Conservation (phyloP, 2,797 vertebrate genomes). For the Buphagus erythrorhynchus region DNA sequence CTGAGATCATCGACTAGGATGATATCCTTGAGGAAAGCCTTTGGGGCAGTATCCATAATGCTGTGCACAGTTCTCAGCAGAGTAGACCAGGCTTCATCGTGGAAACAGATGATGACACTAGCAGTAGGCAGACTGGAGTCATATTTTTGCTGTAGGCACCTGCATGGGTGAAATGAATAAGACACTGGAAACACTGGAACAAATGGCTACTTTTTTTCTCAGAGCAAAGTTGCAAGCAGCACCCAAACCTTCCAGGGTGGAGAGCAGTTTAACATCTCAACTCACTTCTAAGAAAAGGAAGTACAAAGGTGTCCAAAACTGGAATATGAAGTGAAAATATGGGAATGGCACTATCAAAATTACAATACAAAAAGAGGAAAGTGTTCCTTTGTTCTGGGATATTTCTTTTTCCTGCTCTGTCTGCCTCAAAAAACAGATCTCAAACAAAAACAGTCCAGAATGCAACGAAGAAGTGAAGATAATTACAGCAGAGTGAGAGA, state of each 20-base stretch:
- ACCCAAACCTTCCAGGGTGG: neutral
- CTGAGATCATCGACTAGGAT: conserved; percentile 89
- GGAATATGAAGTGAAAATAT: neutral
- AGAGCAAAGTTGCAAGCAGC: neutral
- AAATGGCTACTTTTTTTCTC: neutral
- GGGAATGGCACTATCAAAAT: neutral
- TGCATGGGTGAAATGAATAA: conserved; percentile 44
- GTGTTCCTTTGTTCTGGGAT: neutral
- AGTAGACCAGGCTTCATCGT: conserved; percentile 86
- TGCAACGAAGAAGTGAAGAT: neutral
- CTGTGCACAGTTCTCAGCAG: conserved; percentile 88
- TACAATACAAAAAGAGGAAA: neutral
- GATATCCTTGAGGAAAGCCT: conserved; percentile 81
- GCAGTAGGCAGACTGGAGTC: conserved; percentile 80
- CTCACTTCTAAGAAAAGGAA: neutral
- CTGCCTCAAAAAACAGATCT: neutral
- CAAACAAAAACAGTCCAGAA: neutral
- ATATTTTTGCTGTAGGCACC: conserved; percentile 81
- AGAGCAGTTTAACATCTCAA: neutral
- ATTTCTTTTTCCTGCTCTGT: neutral
- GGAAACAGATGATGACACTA: conserved; percentile 88
- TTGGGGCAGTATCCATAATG: conserved; percentile 82
- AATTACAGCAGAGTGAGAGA: neutral
- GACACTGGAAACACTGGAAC: neutral
- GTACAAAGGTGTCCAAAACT: neutral